A percentile compares a stretch with the other conserved stretches of the same genome.
These are phyloP conservation scores for Archivesica marissinica DNA, from an alignment of 1,140 invertebrate genomes.

Conservation along the genomic window DNA sequence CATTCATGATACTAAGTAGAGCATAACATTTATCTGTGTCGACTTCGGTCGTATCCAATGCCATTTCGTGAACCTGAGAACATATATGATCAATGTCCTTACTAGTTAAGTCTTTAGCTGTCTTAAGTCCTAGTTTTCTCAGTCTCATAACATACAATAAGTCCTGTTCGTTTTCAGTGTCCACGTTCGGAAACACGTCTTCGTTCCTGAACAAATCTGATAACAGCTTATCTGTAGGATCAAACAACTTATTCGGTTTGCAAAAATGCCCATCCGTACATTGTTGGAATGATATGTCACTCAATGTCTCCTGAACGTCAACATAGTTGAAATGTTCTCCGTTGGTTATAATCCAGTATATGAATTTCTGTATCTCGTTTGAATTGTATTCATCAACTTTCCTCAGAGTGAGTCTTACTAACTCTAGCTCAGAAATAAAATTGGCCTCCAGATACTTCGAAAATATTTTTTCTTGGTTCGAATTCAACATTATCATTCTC, in stretches of 20 bases:
- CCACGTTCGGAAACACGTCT: conserved; percentile 20
- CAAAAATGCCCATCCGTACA: neutral
- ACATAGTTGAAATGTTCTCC: neutral
- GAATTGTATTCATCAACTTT: neutral
- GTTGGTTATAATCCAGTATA: neutral
- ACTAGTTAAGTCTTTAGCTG: neutral
- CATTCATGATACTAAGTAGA: conserved; percentile 26
- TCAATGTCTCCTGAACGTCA: neutral
- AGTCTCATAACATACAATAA: neutral
- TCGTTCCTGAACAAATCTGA: conserved; percentile 11
- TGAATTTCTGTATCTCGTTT: neutral
- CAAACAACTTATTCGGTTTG: conserved; percentile 21
- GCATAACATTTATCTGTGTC: neutral
- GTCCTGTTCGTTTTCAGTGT: neutral
- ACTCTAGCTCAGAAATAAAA: neutral
- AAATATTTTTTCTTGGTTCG: neutral
- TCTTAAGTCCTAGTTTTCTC: conserved; percentile 31
- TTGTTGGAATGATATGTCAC: neutral
- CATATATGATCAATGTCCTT: neutral
- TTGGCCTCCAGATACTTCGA: neutral
- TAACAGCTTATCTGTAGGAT: neutral
- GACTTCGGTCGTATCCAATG: neutral
- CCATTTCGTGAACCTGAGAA: neutral
- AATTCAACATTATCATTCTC: neutral
- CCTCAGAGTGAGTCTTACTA: neutral